These are phyloP conservation scores for Xanthia icteritia DNA, from an alignment of 2,888 invertebrate genomes.

Conservation along the genomic window DNA sequence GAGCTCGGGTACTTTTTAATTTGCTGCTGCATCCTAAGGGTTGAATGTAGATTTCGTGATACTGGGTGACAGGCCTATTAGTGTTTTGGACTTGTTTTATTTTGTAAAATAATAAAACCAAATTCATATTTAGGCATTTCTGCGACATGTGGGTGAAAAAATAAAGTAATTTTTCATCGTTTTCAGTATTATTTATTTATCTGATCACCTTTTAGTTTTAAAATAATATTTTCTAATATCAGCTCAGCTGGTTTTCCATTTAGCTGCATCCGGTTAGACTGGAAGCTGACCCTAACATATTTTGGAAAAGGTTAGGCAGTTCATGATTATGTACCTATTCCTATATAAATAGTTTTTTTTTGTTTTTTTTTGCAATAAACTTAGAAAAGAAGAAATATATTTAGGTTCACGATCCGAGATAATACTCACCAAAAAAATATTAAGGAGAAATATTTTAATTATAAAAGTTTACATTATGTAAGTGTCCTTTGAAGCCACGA, in stretches of 20 bases:
- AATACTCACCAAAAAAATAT: not conserved
- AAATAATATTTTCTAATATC: not conserved
- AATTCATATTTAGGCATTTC: not conserved
- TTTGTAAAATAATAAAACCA: not conserved
- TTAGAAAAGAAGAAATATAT: not conserved
- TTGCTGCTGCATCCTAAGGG: conserved; percentile 77
- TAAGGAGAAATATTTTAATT: not conserved
- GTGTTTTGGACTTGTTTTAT: conserved; percentile 33
- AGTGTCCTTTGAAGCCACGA: too few species aligned
- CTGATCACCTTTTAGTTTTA: not conserved
- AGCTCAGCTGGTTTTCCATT: not conserved
- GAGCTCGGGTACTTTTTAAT: conserved; percentile 79
- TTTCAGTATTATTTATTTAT: not conserved
- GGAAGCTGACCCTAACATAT: not conserved
- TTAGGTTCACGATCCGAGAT: not conserved
- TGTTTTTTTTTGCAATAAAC: too few species aligned
- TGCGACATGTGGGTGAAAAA: not conserved
- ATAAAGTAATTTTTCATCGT: not conserved
- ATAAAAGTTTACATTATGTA: not conserved
- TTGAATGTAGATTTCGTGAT: conserved; percentile 72
- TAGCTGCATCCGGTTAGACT: not conserved
- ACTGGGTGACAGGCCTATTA: conserved; percentile 51
- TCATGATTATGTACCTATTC: too few species aligned
- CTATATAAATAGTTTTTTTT: too few species aligned
- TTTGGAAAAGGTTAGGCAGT: not conserved